A percentile compares a stretch with the other conserved stretches of the same genome.
Evolutionary conservation across 64 coral and sea anemone species (phyloP).

Genomic region (Stylophora pistillata): DNA sequence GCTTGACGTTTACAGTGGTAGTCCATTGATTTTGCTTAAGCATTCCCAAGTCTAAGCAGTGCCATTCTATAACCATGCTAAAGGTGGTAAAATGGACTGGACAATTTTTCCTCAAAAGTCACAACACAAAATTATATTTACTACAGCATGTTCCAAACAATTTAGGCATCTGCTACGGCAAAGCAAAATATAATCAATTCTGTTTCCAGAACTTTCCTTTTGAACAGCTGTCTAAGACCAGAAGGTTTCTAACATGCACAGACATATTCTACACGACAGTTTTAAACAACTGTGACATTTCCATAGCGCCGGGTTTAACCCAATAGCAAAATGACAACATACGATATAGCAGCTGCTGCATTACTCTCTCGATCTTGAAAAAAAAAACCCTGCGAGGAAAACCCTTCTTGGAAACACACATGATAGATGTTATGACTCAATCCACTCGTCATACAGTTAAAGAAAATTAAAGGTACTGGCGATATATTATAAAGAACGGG

Average conservation of each 20-base stretch:
- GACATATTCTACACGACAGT: not conserved
- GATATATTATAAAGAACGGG: no score
- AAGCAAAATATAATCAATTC: not conserved
- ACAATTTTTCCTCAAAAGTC: slow-evolving; percentile 7
- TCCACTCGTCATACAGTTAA: no score
- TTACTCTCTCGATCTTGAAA: not conserved
- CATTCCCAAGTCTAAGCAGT: no score
- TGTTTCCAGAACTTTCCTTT: not conserved
- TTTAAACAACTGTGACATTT: not conserved
- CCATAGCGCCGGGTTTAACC: not conserved
- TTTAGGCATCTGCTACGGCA: not conserved
- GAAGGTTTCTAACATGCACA: not conserved
- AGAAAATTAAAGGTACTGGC: no score
- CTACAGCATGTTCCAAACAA: no score
- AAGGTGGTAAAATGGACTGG: no score
- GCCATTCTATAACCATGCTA: no score
- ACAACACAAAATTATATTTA: not conserved
- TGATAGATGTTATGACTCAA: no score
- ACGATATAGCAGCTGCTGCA: not conserved
- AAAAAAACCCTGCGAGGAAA: not conserved
- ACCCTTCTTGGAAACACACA: not conserved
- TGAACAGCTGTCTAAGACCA: not conserved
- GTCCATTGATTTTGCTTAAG: no score
- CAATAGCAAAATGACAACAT: not conserved
- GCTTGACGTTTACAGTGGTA: no score